A percentile compares a stretch with the other conserved stretches of the same genome.
These are phyloP conservation scores for Anhinga anhinga DNA, from an alignment of 2,113 vertebrate genomes.

Conservation along the genomic window DNA sequence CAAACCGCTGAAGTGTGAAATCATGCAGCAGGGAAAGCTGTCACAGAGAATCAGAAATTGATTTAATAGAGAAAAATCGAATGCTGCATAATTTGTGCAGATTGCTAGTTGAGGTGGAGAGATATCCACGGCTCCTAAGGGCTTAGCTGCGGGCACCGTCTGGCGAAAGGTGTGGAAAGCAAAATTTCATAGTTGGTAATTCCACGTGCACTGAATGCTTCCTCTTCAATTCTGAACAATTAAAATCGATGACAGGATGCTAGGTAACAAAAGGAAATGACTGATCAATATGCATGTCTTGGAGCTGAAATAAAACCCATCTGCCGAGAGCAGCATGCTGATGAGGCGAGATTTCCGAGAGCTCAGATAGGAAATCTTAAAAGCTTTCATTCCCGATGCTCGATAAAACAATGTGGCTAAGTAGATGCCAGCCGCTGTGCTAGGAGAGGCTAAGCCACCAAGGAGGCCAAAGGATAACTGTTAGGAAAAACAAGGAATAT, in stretches of 20 bases:
- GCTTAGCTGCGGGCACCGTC: neutral
- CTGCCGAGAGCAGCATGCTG: conserved; percentile 42
- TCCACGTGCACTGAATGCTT: neutral
- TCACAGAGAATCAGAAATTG: neutral
- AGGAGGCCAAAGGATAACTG: neutral
- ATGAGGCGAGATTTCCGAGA: conserved; percentile 8
- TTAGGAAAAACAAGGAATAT: neutral
- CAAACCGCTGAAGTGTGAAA: neutral
- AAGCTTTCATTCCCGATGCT: neutral
- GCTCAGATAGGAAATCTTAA: neutral
- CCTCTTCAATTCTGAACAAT: neutral
- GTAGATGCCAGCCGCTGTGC: neutral
- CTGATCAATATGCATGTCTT: conserved; percentile 58
- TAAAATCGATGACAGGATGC: conserved; percentile 43
- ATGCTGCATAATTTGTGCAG: neutral
- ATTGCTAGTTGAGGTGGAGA: neutral
- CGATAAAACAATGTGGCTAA: neutral
- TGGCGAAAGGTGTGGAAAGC: neutral
- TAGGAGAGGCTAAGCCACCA: neutral
- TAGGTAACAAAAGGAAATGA: conserved; percentile 40
- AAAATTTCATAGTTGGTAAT: neutral
- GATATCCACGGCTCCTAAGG: neutral
- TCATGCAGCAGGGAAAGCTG: neutral
- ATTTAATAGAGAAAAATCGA: conserved; percentile 31
- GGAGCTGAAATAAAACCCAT: neutral